Evolutionary conservation across 1,140 invertebrate genomes (phyloP), one percentile per base, ranked within the genome.

Genomic region (Paralvinella palmiformis): DNA sequence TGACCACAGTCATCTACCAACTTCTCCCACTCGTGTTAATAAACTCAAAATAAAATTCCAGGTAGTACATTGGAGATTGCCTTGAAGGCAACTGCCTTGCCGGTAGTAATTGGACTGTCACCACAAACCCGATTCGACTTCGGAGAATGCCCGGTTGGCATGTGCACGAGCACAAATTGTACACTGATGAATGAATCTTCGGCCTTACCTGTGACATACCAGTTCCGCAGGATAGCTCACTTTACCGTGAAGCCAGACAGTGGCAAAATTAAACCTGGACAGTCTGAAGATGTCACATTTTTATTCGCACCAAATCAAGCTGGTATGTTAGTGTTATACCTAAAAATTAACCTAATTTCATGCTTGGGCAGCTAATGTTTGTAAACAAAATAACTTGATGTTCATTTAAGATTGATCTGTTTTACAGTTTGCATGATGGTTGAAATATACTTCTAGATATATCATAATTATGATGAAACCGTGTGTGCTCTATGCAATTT

Each of bases 261-360:
- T 62, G 79, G 79, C 15, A 73, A 72, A 57, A 73, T 81, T n/a
- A 63, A 66, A 41, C 73, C 79, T 22, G 69, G 71, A 32, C 65
- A 71, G 22, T 66, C 70, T 33, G 71, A 76, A 62, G 75, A 80
- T 71, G 71, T 80, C 27, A 74, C 75, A 17, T 76, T 81, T 60
- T 74, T 75, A 29, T 81, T 81, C 69, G 64, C 71, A 7, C 79
- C 79, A 45, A 78, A 76, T 65, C 78, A 81, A 75, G 73, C 70
- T 62, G 78, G 77, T 79, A 64, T 53, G 71, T 60, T 32, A 13
- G 7, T 27, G 13, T 1, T n/a, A n/a, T n/a, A n/a, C n/a, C n/a
- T n/a, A n/a, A n/a, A n/a, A n/a, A n/a, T n/a, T n/a, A n/a, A n/a
- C n/a, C n/a, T n/a, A n/a, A n/a, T n/a, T n/a, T n/a, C n/a, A n/a